Evolutionary conservation across 2,888 invertebrate species (phyloP), one percentile per base, ranked within the genome.

Genomic region (Penaeus monodon): DNA sequence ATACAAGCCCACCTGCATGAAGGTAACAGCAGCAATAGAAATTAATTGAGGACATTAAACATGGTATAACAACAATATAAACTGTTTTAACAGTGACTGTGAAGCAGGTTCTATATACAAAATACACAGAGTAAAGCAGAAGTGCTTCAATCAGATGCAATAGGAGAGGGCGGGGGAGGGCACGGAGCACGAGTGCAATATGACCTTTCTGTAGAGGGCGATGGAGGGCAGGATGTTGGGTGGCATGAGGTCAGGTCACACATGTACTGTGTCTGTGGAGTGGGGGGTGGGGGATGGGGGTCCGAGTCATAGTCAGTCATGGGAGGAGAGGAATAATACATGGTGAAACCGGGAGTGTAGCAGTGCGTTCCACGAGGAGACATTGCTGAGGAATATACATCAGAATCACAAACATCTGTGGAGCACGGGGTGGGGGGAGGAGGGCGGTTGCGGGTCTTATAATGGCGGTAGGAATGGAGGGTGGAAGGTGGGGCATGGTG

Each of bases 371-470:
- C 79, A 24, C 86, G 81, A 38, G 89, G 86, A 33, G 81, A 81
- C 49, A 89, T 65, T 24, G 83, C 86, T 14, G 87, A 84, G 14
- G 89, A 89, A 65, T 89, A 89, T 33, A 89, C 82, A 68, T 88
- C 89, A 22, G 87, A 87, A 66, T 88, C 97, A 91, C 97, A 98
- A 90, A 98, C 96, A 91, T 98, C 98, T 65, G 98, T 98, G 90
- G 97, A 97, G 92, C 97, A 98, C 0, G 98, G 98, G 38, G 98
- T 98, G 22, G 98, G 98, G 49, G 98, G 98, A 14, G 98, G 98
- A 0, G 97, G 96, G 92, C 96, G 96, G 93, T 95, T 95, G 38
- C 88, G 89, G 33, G 88, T 89, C 90, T 95, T 92, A 92, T 96
- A 96, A 92, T 96, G 95, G 49, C 96, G 94, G 92, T 96, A 96